Evolutionary conservation across 2,113 vertebrate genomes (phyloP), one percentile per base, ranked within the genome.

Genomic region (Gobio gobio): DNA sequence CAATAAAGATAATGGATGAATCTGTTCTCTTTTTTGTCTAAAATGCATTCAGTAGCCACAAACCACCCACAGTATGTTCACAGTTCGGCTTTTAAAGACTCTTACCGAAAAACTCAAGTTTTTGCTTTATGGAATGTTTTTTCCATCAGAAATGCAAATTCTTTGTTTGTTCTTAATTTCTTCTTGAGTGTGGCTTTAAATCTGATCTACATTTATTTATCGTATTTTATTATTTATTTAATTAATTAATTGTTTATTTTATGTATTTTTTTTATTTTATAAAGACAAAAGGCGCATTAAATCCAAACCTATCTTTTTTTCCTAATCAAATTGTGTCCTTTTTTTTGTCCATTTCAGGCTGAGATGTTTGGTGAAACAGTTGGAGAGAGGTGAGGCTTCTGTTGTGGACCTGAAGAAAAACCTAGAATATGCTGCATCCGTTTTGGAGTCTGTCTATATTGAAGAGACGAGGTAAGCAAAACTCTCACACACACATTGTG

Each of bases 341-440:
- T 33, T 10, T 84, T 72, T 83, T n/a, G n/a, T n/a, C 59, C 2
- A 29, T 83, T 86, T 8, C 89, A 99, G 98, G 87, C 92, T 99
- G 83, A 90, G 96, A 63, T 97, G 96, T 91, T 93, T 99, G 90
- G 95, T 99, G 83, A 98, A 99, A 86, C 98, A 98, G 47, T 89
- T 99, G 87, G 97, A 99, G 66, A 94, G 95, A 89, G 98, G 97
- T 0, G 96, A 98, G 86, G 97, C 97, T 36, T 98, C 97, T 0
- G 95, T 96, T 51, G 93, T 94, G 36, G 96, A 98, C 83, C 93
- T 99, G 80, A 99, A 98, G 94, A 99, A 97, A 92, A 99, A 98
- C 90, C 92, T 99, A 93, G 97, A 99, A 88, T 95, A 97, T 93
- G 97, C 97, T 0, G 97, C 97, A 0, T 95, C 95, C 0, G 95